These are phyloP conservation scores for Perithous albicinctus DNA, from an alignment of 2,888 invertebrate genomes.

Conservation along the genomic window DNA sequence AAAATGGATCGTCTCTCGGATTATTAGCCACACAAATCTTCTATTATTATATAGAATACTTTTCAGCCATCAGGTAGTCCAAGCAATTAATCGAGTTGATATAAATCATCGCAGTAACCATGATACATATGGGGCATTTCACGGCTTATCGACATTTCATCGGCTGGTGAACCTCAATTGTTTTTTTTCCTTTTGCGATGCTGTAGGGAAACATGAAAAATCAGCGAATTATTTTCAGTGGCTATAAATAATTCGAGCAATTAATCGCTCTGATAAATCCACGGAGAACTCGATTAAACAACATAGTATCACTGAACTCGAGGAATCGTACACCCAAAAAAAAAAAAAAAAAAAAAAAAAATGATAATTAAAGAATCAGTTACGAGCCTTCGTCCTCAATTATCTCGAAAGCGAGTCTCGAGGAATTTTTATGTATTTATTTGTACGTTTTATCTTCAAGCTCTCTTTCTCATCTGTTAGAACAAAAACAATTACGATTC, in stretches of 20 bases:
- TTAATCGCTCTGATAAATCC: constrained; percentile 8
- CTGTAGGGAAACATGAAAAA: no score
- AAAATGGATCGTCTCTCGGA: constrained; percentile 13
- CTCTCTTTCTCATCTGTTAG: neutral
- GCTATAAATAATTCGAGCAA: neutral
- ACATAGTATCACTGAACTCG: constrained; percentile 48
- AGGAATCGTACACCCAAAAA: constrained; percentile 28
- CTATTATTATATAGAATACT: constrained; percentile 31
- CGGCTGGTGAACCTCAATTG: no score
- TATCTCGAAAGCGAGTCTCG: constrained; percentile 42
- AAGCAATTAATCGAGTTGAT: neutral
- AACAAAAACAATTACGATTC: constrained; percentile 60
- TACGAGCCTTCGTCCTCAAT: constrained; percentile 53
- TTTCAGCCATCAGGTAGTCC: no score
- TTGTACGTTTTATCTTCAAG: constrained; percentile 43
- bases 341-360: no score
- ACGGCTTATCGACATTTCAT: no score
- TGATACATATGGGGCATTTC: no score
- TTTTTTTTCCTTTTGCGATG: no score
- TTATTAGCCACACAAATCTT: neutral
- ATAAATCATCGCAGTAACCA: neutral
- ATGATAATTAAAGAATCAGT: constrained; percentile 59
- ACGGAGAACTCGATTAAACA: constrained; percentile 20
- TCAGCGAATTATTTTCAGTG: no score
- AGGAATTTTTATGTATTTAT: constrained; percentile 63